Percentiles rank a stretch among this genome's conserved stretches.
These are phyloP conservation scores for Hiodon alosoides DNA, from an alignment of 2,113 vertebrate species.

Conservation along the genomic window DNA sequence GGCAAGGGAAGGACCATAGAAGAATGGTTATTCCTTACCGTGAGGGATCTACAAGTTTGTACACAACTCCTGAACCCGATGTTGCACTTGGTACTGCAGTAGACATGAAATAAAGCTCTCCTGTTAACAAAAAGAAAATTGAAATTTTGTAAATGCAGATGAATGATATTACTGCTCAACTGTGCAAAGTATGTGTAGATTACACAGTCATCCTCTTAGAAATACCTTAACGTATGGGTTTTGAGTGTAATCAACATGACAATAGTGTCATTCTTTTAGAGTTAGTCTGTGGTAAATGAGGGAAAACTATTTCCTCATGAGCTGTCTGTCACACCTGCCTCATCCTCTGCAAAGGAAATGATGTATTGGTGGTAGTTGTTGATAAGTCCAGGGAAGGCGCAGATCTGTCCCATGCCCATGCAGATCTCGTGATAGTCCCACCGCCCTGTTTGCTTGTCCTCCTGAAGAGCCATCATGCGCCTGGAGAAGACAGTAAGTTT, in stretches of 20 bases:
- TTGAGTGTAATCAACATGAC: too few species aligned
- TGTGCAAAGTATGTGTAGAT: not conserved
- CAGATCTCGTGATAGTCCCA: constrained; percentile 89
- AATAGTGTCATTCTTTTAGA: too few species aligned
- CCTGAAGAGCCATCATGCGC: constrained; percentile 84
- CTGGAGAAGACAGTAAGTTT: constrained; percentile 47
- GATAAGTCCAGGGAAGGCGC: constrained; percentile 84
- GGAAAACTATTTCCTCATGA: too few species aligned
- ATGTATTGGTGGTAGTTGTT: constrained; percentile 89
- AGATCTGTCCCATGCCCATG: constrained; percentile 84
- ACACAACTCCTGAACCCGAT: constrained; percentile 74
- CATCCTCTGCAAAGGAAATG: constrained; percentile 93
- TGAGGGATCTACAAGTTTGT: constrained; percentile 89
- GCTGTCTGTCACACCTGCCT: constrained; percentile 71
- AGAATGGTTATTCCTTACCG: constrained; percentile 60
- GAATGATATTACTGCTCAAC: not conserved
- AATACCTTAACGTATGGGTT: not conserved
- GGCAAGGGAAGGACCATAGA: not conserved
- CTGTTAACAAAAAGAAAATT: constrained; percentile 49
- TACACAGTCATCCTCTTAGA: not conserved
- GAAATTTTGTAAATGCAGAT: not conserved
- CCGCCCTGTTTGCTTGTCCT: constrained; percentile 58
- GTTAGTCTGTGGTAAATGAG: too few species aligned
- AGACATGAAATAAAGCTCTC: constrained; percentile 93
- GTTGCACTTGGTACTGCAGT: constrained; percentile 79